These are phyloP conservation scores for Alexandromys oeconomus DNA, from an alignment of 2,797 vertebrate species.

Conservation along the genomic window DNA sequence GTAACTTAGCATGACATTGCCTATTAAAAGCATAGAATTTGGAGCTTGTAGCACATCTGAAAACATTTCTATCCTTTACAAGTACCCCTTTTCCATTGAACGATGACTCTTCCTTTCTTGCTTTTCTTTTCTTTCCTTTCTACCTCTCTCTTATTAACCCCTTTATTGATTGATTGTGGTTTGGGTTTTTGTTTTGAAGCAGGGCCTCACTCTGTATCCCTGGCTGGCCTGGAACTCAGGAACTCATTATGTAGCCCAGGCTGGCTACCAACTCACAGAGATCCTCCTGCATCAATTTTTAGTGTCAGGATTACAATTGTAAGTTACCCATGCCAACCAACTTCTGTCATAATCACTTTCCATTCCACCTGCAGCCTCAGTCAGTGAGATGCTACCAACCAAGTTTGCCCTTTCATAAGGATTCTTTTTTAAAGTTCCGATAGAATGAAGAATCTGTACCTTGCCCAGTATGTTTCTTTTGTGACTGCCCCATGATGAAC, in stretches of 20 bases:
- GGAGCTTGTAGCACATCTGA: not conserved
- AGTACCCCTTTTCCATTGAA: not conserved
- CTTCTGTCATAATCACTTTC: not conserved
- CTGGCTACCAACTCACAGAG: not conserved
- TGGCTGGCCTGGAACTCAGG: not conserved
- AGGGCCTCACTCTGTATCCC: not conserved
- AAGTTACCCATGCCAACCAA: not conserved
- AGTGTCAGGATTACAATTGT: not conserved
- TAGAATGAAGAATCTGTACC: not conserved
- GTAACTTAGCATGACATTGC: not conserved
- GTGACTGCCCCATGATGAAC: not conserved
- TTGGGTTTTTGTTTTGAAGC: not conserved
- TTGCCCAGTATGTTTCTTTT: not conserved
- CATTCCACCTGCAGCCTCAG: not conserved
- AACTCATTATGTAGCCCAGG: not conserved
- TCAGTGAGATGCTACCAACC: not conserved
- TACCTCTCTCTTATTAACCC: not conserved
- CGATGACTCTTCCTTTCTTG: too few relatives aligned
- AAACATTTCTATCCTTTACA: not conserved
- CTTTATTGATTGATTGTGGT: not conserved
- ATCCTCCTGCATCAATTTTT: not conserved
- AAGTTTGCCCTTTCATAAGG: not conserved
- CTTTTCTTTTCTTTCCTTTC: not conserved
- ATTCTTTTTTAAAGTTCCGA: not conserved
- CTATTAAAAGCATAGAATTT: rapidly evolving